Conservation (phyloP, 2,888 invertebrate species). For the Nemurella pictetii region DNA sequence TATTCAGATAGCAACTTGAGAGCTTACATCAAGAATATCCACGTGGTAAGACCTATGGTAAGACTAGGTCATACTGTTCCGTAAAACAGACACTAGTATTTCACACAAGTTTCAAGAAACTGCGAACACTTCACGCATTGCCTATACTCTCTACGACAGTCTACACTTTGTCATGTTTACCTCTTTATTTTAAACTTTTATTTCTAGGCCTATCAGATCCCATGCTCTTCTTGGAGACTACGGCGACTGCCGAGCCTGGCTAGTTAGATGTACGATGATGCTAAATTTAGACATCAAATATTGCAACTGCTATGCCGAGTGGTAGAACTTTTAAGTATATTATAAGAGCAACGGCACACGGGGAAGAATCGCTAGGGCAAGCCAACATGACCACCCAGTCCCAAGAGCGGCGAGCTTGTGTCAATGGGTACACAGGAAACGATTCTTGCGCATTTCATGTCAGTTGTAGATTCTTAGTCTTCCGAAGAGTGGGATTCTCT, state of each 20-base stretch:
- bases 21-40: too few species aligned
- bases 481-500: too few species aligned
- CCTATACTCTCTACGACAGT: background rate
- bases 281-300: constrained; percentile 24
- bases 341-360: constrained; percentile 8
- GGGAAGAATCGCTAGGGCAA: background rate
- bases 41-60: too few species aligned
- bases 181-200: background rate
- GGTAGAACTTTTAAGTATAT: constrained; percentile 3
- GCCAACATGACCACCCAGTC: background rate
- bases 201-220: background rate
- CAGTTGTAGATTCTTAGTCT: too few species aligned
- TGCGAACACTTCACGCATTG: too few species aligned
- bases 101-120: too few species aligned
- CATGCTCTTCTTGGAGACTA: background rate
- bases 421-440: background rate
- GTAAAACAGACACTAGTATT: too few species aligned
- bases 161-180: background rate
- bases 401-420: background rate
- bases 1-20: too few species aligned
- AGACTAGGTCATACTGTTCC: too few species aligned
- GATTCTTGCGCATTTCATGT: background rate
- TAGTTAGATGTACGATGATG: constrained; percentile 18
- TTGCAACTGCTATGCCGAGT: constrained; percentile 2
- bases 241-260: background rate